Percentiles rank a stretch among this genome's conserved stretches.
phyloP scores from a whole-genome alignment of 2,797 vertebrate species.

The Trachurus trachurus region DNA sequence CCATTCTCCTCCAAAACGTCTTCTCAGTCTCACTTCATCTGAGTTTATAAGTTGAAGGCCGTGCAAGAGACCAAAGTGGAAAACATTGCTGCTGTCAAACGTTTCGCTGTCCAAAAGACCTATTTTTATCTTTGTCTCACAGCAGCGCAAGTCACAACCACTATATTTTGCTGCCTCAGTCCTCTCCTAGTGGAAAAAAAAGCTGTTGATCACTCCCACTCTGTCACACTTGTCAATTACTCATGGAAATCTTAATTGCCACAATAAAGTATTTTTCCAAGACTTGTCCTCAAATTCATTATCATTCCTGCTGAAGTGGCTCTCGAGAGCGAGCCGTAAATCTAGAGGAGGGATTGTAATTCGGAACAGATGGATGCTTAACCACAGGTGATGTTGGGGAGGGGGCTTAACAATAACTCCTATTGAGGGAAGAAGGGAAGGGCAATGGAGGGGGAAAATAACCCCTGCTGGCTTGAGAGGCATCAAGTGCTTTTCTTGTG shows the following conservation, averaged over 20 bases:
- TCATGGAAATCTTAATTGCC: conserved; percentile 82
- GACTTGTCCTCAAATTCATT: conserved; percentile 84
- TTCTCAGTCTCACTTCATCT: conserved; percentile 36
- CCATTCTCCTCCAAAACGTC: conserved; percentile 34
- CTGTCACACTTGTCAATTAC: conserved; percentile 76
- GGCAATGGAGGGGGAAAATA: conserved; percentile 42
- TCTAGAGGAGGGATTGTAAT: conserved; percentile 81
- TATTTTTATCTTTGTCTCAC: conserved; percentile 76
- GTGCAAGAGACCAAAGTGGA: conserved; percentile 64
- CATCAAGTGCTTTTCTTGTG: conserved; percentile 64
- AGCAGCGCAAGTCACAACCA: conserved; percentile 67
- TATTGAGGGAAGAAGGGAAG: conserved; percentile 44
- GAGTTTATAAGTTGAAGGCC: conserved; percentile 55
- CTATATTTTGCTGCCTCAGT: conserved; percentile 56
- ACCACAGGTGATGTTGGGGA: conserved; percentile 86
- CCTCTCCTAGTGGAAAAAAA: conserved; percentile 55
- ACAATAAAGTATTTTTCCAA: conserved; percentile 83
- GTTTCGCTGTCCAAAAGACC: conserved; percentile 64
- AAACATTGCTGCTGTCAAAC: conserved; percentile 67
- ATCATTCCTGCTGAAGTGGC: conserved; percentile 83
- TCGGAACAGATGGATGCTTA: conserved; percentile 85
- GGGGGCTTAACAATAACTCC: conserved; percentile 68
- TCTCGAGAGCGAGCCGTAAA: conserved; percentile 79
- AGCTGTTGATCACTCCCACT: conserved; percentile 56
- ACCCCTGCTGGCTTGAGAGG: conserved; percentile 43